These are phyloP conservation scores for Drosophila heteroneura DNA, from an alignment of 2,888 invertebrate species.

Conservation along the genomic window DNA sequence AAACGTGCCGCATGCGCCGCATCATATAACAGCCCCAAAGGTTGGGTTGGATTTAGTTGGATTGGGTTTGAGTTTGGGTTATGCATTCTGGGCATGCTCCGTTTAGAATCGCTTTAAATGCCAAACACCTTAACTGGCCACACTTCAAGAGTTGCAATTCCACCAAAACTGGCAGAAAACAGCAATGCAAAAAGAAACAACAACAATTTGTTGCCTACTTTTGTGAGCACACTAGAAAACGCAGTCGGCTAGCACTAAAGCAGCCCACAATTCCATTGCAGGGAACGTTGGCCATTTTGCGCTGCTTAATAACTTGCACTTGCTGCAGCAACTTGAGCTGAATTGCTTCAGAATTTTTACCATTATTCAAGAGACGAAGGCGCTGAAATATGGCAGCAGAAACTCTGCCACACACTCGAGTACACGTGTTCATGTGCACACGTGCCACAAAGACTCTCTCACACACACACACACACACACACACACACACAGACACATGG, in stretches of 20 bases:
- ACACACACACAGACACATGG: constrained; percentile 4
- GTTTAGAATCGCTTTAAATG: constrained; percentile 23
- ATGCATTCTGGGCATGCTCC: neutral
- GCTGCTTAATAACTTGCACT: constrained; percentile 62
- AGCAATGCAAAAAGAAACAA: neutral
- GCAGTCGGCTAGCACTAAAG: constrained; percentile 7
- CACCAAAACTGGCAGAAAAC: constrained; percentile 28
- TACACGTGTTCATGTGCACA: constrained; percentile 11
- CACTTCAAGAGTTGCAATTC: constrained; percentile 46
- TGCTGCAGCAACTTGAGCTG: constrained; percentile 40
- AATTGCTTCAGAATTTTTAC: constrained; percentile 62
- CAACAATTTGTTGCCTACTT: constrained; percentile 51
- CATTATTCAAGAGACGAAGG: constrained; percentile 43
- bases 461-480: constrained; percentile 10
- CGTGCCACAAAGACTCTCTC: constrained; percentile 4
- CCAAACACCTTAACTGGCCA: constrained; percentile 43
- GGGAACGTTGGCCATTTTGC: constrained; percentile 41
- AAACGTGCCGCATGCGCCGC: constrained; percentile 67
- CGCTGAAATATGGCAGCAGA: constrained; percentile 40
- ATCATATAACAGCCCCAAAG: constrained; percentile 46
- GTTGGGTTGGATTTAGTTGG: constrained; percentile 1
- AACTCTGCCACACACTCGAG: constrained; percentile 16
- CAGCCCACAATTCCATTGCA: constrained; percentile 32
- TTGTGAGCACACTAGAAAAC: constrained; percentile 25
- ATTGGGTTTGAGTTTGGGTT: neutral